phyloP scores from a whole-genome alignment of 2,888 invertebrate genomes.

The Hirudinaria manillensis region DNA sequence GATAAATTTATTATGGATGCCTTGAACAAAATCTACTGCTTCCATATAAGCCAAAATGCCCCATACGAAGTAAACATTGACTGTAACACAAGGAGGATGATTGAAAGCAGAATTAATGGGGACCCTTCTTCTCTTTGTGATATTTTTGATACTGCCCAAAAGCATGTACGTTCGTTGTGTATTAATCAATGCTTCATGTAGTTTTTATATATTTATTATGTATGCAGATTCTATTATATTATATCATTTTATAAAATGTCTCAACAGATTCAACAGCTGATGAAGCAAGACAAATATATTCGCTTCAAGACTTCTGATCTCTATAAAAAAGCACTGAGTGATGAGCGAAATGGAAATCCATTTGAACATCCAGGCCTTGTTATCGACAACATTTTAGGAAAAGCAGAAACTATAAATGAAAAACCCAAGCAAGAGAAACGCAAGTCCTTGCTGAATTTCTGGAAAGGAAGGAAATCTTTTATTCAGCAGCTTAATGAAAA shows the following conservation, averaged over 20 bases:
- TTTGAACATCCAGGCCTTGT: background rate
- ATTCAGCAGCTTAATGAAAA: background rate
- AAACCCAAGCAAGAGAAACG: background rate
- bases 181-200: background rate
- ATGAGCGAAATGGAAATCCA: conserved; percentile 9
- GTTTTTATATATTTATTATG: background rate
- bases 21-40: background rate
- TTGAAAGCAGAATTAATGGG: background rate
- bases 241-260: background rate
- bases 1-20: background rate
- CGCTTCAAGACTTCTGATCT: conserved; percentile 19
- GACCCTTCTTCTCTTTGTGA: background rate
- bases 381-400: background rate
- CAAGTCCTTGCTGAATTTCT: background rate
- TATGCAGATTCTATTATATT: background rate
- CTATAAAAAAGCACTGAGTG: background rate
- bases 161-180: conserved; percentile 1
- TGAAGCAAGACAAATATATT: conserved; percentile 15
- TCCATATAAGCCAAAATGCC: background rate
- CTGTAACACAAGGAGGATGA: background rate
- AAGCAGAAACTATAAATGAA: background rate
- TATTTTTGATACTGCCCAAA: conserved; percentile 4
- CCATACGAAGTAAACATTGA: conserved; percentile 6
- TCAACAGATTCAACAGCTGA: conserved; percentile 4
- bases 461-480: background rate